Percentiles rank a stretch among this genome's conserved stretches.
These are phyloP conservation scores for Agriopis marginaria DNA, from an alignment of 2,888 invertebrate species.

Conservation along the genomic window DNA sequence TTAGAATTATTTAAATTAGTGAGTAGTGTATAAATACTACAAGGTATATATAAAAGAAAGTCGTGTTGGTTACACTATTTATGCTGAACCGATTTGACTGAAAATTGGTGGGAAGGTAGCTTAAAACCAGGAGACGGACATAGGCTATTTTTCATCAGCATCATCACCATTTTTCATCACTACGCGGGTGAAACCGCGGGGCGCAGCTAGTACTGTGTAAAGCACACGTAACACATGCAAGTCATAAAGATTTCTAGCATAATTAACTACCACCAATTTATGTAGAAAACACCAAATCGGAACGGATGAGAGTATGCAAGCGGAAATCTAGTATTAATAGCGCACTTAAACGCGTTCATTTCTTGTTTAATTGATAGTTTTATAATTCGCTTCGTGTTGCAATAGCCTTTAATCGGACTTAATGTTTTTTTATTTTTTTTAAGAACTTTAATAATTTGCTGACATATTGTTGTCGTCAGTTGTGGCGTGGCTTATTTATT, in stretches of 20 bases:
- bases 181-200: too few relatives aligned
- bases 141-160: too few relatives aligned
- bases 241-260: constrained; percentile 29
- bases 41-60: too few relatives aligned
- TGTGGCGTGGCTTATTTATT: too few relatives aligned
- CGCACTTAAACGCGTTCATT: constrained; percentile 20
- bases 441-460: neutral
- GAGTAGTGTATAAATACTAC: too few relatives aligned
- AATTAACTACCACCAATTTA: constrained; percentile 30
- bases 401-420: constrained; percentile 6
- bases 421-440: neutral
- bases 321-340: constrained; percentile 32
- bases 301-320: constrained; percentile 42
- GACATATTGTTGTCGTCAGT: neutral
- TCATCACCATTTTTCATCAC: too few relatives aligned
- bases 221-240: constrained; percentile 12
- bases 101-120: too few relatives aligned
- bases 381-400: constrained; percentile 16
- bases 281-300: constrained; percentile 28
- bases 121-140: too few relatives aligned
- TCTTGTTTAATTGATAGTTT: constrained; percentile 19
- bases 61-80: too few relatives aligned
- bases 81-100: too few relatives aligned
- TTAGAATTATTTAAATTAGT: too few relatives aligned
- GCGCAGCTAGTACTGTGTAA: too few relatives aligned